Conservation (phyloP, 2,113 vertebrate species). For the Melierax canorus region DNA sequence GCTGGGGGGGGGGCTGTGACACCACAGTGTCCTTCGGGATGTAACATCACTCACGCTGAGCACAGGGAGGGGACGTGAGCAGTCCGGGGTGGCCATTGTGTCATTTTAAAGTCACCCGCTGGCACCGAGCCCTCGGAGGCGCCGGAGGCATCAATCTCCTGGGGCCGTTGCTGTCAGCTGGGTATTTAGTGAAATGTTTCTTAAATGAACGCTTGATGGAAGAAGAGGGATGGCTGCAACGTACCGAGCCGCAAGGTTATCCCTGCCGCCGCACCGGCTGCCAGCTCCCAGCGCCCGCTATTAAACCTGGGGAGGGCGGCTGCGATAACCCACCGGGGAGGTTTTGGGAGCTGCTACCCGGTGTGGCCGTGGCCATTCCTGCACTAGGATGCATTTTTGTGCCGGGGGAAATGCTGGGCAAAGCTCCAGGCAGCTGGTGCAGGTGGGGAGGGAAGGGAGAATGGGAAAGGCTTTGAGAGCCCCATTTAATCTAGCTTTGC, state of each 20-base stretch:
- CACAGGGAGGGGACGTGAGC: not conserved
- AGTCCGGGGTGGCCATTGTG: not conserved
- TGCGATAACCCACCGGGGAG: rapidly evolving
- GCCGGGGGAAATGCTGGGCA: rapidly evolving
- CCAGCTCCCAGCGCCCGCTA: not conserved
- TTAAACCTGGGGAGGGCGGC: not conserved
- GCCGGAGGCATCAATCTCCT: conserved; percentile 21
- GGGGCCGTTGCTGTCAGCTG: not conserved
- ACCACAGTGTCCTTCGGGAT: not conserved
- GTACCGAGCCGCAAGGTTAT: not conserved
- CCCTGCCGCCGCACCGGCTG: not conserved
- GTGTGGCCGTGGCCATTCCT: rapidly evolving
- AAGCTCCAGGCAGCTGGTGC: not conserved
- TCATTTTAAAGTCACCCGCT: not conserved
- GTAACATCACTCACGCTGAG: rapidly evolving
- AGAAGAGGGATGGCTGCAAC: conserved; percentile 22
- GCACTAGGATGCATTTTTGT: rapidly evolving
- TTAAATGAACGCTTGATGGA: conserved; percentile 12
- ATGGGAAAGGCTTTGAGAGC: not conserved
- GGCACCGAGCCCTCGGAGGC: not conserved
- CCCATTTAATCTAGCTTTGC: not conserved
- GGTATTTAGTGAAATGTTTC: conserved; percentile 37
- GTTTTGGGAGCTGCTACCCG: rapidly evolving
- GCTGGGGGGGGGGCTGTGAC: not conserved
- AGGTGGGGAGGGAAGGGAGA: not conserved